Evolutionary conservation across 2,888 invertebrate species (phyloP).

Genomic region (Opisthograptis luteolata): DNA sequence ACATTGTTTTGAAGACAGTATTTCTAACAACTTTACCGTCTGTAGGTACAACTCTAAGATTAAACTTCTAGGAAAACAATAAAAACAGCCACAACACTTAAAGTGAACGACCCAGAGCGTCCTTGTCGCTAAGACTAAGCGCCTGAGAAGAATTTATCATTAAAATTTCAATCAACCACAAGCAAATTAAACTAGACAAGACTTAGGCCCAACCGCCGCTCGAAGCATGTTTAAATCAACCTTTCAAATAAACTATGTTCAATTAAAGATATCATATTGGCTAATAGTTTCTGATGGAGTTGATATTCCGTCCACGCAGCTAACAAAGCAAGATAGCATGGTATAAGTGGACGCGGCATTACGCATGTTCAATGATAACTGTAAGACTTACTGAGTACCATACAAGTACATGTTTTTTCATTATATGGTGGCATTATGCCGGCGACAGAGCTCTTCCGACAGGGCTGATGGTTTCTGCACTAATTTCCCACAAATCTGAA

Average conservation of each 20-base stretch:
- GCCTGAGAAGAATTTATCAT: slow-evolving; percentile 21
- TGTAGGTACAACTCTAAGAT: too few relatives aligned
- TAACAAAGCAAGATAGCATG: slow-evolving; percentile 77
- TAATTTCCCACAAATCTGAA: slow-evolving; percentile 61
- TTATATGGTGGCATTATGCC: slow-evolving; percentile 57
- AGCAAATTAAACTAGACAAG: slow-evolving; percentile 27
- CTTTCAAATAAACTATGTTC: slow-evolving; percentile 55
- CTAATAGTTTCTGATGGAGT: slow-evolving; percentile 70
- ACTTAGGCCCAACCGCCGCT: slow-evolving; percentile 34
- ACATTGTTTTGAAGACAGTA: too few relatives aligned
- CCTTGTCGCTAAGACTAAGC: slow-evolving; percentile 17
- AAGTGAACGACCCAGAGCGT: slow-evolving; percentile 20
- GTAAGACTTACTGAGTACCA: slow-evolving; percentile 54
- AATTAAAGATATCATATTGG: slow-evolving; percentile 72
- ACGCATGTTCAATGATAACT: slow-evolving; percentile 74
- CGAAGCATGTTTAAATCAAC: slow-evolving; percentile 35
- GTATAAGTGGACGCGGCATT: slow-evolving; percentile 60
- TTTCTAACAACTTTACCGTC: too few relatives aligned
- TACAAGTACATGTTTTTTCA: slow-evolving; percentile 65
- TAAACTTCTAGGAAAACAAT: not conserved
- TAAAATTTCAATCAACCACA: slow-evolving; percentile 23
- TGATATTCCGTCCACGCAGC: slow-evolving; percentile 76
- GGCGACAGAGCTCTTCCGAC: slow-evolving; percentile 50
- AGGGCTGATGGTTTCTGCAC: slow-evolving; percentile 1
- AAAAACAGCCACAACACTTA: slow-evolving; percentile 27